These are phyloP conservation scores for Tromatobia lineatoria DNA, from an alignment of 2,888 invertebrate species.

Conservation along the genomic window DNA sequence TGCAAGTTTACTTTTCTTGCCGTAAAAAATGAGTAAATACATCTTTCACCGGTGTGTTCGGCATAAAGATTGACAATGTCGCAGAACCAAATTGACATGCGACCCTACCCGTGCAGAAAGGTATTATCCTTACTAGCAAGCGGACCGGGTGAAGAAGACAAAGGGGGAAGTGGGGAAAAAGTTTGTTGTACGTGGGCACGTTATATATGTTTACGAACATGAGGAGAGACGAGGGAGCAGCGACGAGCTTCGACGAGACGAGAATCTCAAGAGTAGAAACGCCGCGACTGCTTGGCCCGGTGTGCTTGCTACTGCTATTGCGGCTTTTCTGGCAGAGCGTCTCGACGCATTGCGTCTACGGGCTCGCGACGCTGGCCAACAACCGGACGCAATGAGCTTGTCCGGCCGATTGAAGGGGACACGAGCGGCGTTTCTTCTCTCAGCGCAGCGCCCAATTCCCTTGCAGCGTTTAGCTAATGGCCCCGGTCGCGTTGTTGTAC, in stretches of 20 bases:
- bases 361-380: slow-evolving; percentile 63
- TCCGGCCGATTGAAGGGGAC: slow-evolving; percentile 19
- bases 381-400: slow-evolving; percentile 48
- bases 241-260: slow-evolving; percentile 36
- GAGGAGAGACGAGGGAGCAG: not conserved
- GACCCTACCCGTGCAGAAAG: slow-evolving; percentile 40
- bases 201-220: slow-evolving; percentile 36
- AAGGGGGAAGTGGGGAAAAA: not conserved
- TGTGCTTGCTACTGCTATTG: slow-evolving; percentile 34
- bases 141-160: not conserved
- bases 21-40: not conserved
- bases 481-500: slow-evolving; percentile 1
- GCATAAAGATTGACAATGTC: slow-evolving; percentile 43
- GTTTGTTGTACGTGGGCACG: not conserved
- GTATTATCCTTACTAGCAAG: not conserved
- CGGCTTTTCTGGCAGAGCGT: slow-evolving; percentile 75
- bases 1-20: not conserved
- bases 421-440: slow-evolving; percentile 11
- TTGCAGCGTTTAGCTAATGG: slow-evolving; percentile 66
- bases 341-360: slow-evolving; percentile 80
- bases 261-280: slow-evolving; percentile 42
- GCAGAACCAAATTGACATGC: slow-evolving; percentile 66
- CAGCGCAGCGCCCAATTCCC: slow-evolving; percentile 48
- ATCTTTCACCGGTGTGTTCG: not conserved
- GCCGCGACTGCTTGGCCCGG: slow-evolving; percentile 4